Percentiles rank a stretch among this genome's conserved stretches.
phyloP scores from a whole-genome alignment of 30 jellyfish, hydroid and myxozoan genomes.

The Mastigias papua region DNA sequence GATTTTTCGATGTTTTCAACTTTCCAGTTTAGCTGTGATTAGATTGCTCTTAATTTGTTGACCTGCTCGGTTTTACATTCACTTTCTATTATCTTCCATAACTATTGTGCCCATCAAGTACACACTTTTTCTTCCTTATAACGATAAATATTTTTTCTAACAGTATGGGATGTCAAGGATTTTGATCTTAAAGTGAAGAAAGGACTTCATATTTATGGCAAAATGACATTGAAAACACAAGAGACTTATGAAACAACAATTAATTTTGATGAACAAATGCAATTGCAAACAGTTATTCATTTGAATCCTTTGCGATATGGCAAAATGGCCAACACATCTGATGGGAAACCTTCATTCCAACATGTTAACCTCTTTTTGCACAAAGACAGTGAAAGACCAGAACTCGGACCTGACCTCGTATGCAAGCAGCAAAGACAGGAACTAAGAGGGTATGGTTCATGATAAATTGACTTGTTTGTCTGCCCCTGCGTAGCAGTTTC shows the following conservation, averaged over 20 bases:
- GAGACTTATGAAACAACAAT: background rate
- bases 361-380: slow-evolving; percentile 32
- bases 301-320: background rate
- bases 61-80: too few species aligned
- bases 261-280: background rate
- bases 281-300: background rate
- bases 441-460: background rate
- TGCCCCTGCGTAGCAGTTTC: too few species aligned
- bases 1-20: too few species aligned
- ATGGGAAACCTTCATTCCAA: slow-evolving; percentile 17
- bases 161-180: slow-evolving; percentile 16
- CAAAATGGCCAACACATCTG: background rate
- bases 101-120: too few species aligned
- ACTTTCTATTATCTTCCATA: too few species aligned
- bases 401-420: slow-evolving; percentile 15
- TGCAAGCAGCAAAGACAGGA: background rate
- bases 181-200: background rate
- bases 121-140: too few species aligned
- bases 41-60: too few species aligned
- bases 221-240: background rate
- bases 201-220: slow-evolving; percentile 11
- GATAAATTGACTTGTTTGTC: background rate
- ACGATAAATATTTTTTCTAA: too few species aligned
- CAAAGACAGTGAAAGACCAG: slow-evolving; percentile 14
- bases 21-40: too few species aligned